phyloP scores from a whole-genome alignment of 2,888 invertebrate species.

The Dione vanillae region DNA sequence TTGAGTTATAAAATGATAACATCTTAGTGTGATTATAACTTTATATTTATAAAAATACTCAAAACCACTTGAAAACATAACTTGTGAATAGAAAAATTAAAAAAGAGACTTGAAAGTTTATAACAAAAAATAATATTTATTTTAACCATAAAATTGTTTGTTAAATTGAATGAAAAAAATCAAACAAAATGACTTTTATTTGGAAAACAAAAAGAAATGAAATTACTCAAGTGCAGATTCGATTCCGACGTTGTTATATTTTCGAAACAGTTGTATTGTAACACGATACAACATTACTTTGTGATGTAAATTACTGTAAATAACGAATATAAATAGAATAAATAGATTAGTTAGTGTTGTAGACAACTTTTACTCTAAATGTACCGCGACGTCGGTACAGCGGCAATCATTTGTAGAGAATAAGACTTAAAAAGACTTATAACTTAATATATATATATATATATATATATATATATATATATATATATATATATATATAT shows the following conservation, averaged over 20 bases:
- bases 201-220: conserved; percentile 3
- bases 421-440: background rate
- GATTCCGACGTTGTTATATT: background rate
- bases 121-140: too few relatives aligned
- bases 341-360: conserved; percentile 59
- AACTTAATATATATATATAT: too few relatives aligned
- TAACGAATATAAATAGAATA: conserved; percentile 61
- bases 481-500: too few relatives aligned
- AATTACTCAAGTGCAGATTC: background rate
- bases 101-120: too few relatives aligned
- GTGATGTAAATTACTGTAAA: conserved; percentile 84
- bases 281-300: conserved; percentile 69
- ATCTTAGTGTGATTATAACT: background rate
- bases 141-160: background rate
- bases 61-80: background rate
- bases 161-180: background rate
- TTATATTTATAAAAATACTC: conserved; percentile 1
- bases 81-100: background rate
- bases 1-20: conserved; percentile 1
- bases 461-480: too few relatives aligned
- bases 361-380: background rate
- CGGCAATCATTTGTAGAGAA: conserved; percentile 2
- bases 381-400: background rate
- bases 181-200: background rate
- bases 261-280: conserved; percentile 51